Evolutionary conservation across 2,797 vertebrate genomes (phyloP), one percentile per base, ranked within the genome.

Genomic region (Semaprochilodus insignis): DNA sequence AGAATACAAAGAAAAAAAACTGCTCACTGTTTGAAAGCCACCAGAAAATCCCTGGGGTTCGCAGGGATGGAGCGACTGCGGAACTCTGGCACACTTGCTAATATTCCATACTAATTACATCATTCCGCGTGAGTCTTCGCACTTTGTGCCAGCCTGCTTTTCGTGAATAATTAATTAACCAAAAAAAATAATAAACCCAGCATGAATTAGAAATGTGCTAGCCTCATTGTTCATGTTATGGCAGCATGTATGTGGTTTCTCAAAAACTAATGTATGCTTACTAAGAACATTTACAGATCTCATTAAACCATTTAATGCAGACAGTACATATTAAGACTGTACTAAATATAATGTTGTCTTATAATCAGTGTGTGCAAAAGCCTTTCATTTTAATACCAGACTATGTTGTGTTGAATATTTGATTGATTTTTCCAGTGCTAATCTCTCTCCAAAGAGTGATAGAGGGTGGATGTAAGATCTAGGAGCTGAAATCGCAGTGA

Each of bases 161-260:
- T 73, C 59, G 44, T 85, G 79, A 89, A 91, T 93, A 89, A 91
- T 90, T 82, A 65, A 91, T 88, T 59, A 82, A 69, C 69, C 73
- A 83, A 73, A 82, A 84, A 82, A 60, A n/a, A n/a, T n/a, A n/a
- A 75, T 40, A 74, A 57, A 21, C 31, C 25, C 69, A 66, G 36
- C 17, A 85, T 91, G 76, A 90, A 92, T 91, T 83, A 89, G 91
- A 82, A 51, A 88, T 89, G 85, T 80, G 62, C 40, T 78, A 36
- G n/a, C 15, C 52, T 54, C 10, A 36, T 65, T 27, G 44, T 79
- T 71, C 77, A 60, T 66, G 48, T 85, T 84, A 73, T 81, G 81
- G 73, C 55, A 57, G 85, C 71, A 70, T 25, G 55, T 51, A 77
- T 77, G 59, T 66, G 57, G 8, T 77, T 52, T 74, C 19, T 83